Evolutionary conservation across 2,888 invertebrate genomes (phyloP).

Genomic region (Zootermopsis nevadensis): DNA sequence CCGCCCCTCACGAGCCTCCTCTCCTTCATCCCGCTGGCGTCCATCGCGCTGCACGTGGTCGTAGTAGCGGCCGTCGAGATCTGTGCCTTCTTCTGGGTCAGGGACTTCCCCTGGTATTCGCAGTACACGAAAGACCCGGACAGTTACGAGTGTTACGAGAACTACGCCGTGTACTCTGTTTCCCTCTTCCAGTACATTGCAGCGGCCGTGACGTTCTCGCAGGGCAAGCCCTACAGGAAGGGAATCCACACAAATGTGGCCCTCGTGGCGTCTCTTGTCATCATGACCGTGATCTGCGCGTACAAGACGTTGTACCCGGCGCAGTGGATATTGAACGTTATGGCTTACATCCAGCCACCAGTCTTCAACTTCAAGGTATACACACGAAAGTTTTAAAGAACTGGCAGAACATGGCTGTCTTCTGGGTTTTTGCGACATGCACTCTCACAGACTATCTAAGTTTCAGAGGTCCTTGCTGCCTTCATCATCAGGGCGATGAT

Average conservation of each 20-base stretch:
- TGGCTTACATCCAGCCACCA: constrained; percentile 61
- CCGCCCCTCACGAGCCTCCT: constrained; percentile 69
- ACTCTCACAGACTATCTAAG: too few relatives aligned
- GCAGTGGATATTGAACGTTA: constrained; percentile 61
- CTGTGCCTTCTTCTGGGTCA: constrained; percentile 57
- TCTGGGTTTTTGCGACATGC: too few relatives aligned
- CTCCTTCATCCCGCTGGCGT: constrained; percentile 66
- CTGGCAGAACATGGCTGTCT: too few relatives aligned
- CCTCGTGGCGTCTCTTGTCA: constrained; percentile 65
- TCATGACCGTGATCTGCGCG: constrained; percentile 65
- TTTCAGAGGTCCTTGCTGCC: too few relatives aligned
- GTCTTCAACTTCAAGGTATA: constrained; percentile 59
- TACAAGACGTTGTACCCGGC: constrained; percentile 67
- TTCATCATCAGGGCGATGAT: too few relatives aligned
- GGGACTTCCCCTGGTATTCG: constrained; percentile 68
- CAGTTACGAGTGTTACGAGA: constrained; percentile 68
- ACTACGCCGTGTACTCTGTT: constrained; percentile 71
- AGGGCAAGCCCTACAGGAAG: constrained; percentile 74
- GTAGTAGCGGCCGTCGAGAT: constrained; percentile 65
- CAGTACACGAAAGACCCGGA: constrained; percentile 63
- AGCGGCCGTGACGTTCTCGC: constrained; percentile 73
- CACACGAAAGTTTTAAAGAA: too few relatives aligned
- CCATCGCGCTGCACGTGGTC: constrained; percentile 67
- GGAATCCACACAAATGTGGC: constrained; percentile 71
- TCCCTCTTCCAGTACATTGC: constrained; percentile 76